Conservation (phyloP, 92 coral and sea anemone species). For the Porites cylindrica region DNA sequence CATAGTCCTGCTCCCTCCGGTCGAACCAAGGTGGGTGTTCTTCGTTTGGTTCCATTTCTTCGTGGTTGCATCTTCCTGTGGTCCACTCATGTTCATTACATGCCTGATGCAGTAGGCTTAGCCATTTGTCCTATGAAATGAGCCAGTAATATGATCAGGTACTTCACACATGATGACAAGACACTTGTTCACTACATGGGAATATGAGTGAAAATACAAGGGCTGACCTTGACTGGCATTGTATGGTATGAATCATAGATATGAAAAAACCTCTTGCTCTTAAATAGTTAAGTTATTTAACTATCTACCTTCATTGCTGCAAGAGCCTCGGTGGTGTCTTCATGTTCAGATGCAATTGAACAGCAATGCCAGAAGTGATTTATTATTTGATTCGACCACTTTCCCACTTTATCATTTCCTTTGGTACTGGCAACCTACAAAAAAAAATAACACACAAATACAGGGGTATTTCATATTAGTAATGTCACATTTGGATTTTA, state of each 20-base stretch:
- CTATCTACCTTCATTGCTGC: slow-evolving; percentile 9
- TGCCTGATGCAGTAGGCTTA: not conserved
- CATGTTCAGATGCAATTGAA: not conserved
- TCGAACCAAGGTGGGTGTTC: not conserved
- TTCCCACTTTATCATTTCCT: not conserved
- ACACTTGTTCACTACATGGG: slow-evolving; percentile 1
- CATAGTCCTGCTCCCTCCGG: not conserved
- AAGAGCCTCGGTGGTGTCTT: slow-evolving; percentile 2
- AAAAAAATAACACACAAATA: not conserved
- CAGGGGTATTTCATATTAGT: too few relatives aligned
- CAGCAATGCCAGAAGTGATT: not conserved
- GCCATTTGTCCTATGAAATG: slow-evolving; percentile 10
- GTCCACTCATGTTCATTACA: slow-evolving; percentile 15
- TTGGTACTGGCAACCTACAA: not conserved
- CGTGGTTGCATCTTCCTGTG: not conserved
- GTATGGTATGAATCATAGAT: not conserved
- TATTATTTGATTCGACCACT: not conserved
- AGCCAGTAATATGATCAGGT: not conserved
- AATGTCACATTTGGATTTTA: too few relatives aligned
- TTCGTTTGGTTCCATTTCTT: not conserved
- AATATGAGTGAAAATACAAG: not conserved
- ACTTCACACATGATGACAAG: not conserved
- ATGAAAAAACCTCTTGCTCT: not conserved
- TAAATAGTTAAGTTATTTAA: not conserved
- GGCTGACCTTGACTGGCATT: not conserved